Base-by-base conservation (phyloP, 2,113 vertebrate genomes). In the Centropus bengalensis region DNA sequence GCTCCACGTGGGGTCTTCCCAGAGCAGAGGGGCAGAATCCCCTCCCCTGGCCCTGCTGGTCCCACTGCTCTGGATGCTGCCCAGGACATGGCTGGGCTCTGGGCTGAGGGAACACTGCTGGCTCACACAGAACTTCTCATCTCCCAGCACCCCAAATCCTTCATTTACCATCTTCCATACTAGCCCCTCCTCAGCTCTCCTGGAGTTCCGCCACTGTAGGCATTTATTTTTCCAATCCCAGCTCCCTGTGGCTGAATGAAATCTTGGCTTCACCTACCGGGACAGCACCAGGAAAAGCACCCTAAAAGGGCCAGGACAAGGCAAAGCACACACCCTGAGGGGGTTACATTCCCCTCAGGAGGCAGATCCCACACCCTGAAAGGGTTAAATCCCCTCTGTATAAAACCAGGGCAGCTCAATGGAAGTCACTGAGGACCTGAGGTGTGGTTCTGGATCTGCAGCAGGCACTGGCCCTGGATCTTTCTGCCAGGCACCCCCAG, bases 391-490 rank as follows among this genome's bases (percentile, higher is more conserved):
- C 32, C 36, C 36, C 22, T 3, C 0, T 27, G 58, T 44, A 15
- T 36, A 36, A 14, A 60, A 68, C 42, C 10, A 8, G 11, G 56
- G 59, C 63, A 71, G 79, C 67, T 21, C 6, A 47, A 47, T 1
- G 22, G 77, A 74, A 66, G 28, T 14, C 69, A n/a, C 1, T 0
- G 26, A 71, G 68, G 70, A 42, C 2, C 5, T 2, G 33, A 69
- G 28, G 70, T 3, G 14, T 1, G 38, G 26, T 36, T 28, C 83
- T 32, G 69, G 49, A 9, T 1, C 81, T 1, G 27, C 73, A 62
- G 75, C 0, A 0, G 52, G n/a, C 40, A 67, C 30, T 0, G 0
- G 27, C 69, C 66, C 63, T 7, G 1, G 22, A 56, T 0, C 4
- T 9, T 44, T 4, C 54, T 15, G 62, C 69, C 56, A 10, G 44